phyloP scores from a whole-genome alignment of 2,113 vertebrate genomes.

The Cacatua alba region DNA sequence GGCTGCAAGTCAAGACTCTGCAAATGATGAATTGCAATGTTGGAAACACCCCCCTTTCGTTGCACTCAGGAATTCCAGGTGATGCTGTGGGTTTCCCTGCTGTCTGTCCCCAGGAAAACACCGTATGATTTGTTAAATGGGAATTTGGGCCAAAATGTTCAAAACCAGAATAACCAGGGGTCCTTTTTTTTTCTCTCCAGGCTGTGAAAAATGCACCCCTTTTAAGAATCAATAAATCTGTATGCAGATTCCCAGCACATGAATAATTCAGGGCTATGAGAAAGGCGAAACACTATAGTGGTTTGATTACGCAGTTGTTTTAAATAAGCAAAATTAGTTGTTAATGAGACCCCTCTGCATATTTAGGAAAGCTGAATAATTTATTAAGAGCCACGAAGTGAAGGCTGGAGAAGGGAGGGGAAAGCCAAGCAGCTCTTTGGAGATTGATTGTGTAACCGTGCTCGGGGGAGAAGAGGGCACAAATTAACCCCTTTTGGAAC shows the following conservation, averaged over 20 bases:
- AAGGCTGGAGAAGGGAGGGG: background rate
- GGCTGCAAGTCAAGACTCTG: background rate
- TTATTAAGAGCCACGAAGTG: slow-evolving; percentile 52
- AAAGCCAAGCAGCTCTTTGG: slow-evolving; percentile 3
- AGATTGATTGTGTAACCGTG: slow-evolving; percentile 26
- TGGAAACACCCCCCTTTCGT: background rate
- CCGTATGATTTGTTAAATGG: background rate
- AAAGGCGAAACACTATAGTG: slow-evolving; percentile 46
- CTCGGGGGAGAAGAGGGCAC: background rate
- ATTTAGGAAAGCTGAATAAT: slow-evolving; percentile 72
- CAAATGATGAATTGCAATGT: background rate
- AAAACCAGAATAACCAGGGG: background rate
- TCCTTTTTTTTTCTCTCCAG: background rate
- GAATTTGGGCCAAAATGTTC: background rate
- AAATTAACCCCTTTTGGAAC: slow-evolving; percentile 28
- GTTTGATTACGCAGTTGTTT: slow-evolving; percentile 71
- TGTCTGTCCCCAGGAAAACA: background rate
- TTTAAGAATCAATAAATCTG: slow-evolving; percentile 58
- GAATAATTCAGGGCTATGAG: slow-evolving; percentile 59
- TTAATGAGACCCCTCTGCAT: slow-evolving; percentile 72
- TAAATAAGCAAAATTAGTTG: slow-evolving; percentile 74
- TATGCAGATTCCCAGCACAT: slow-evolving; percentile 49
- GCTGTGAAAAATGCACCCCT: background rate
- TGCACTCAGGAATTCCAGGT: background rate
- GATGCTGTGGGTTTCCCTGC: background rate